A percentile compares a stretch with the other conserved stretches of the same genome.
Conservation (phyloP, 92 coral and sea anemone genomes). For the Bergia sp. region DNA sequence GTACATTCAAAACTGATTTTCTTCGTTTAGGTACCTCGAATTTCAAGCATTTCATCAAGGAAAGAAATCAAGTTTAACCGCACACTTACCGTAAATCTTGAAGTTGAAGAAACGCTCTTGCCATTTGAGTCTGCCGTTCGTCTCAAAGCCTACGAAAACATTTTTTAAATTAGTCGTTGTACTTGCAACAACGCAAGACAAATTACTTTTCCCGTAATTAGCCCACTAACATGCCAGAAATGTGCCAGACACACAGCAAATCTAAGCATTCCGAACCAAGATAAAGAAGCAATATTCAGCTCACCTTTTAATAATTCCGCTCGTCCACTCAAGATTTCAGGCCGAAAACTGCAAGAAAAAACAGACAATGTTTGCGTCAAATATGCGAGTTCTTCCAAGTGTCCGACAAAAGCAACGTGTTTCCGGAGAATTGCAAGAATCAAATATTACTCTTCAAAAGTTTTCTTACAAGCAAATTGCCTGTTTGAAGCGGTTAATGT, state of each 20-base stretch:
- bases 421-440: too few relatives aligned
- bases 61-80: constrained; percentile 1
- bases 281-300: constrained; percentile 10
- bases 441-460: too few relatives aligned
- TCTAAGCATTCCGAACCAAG: constrained; percentile 13
- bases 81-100: constrained; percentile 14
- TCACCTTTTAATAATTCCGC: constrained; percentile 3
- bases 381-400: too few relatives aligned
- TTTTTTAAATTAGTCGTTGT: too few relatives aligned
- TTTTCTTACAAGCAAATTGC: too few relatives aligned
- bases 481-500: too few relatives aligned
- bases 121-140: constrained; percentile 9
- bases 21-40: constrained; percentile 10
- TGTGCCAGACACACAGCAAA: constrained; percentile 23
- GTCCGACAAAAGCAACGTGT: too few relatives aligned
- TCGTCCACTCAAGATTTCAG: constrained; percentile 4
- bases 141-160: too few relatives aligned
- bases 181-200: constrained; percentile 28
- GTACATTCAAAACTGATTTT: not conserved
- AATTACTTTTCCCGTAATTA: constrained; percentile 20
- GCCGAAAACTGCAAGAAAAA: constrained; percentile 5
- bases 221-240: constrained; percentile 6
- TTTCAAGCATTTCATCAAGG: constrained; percentile 17
- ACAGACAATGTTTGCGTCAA: too few relatives aligned
- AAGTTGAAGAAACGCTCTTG: constrained; percentile 15